phyloP scores from a whole-genome alignment of 2,888 invertebrate species.

The Lithophane semibrunnea region DNA sequence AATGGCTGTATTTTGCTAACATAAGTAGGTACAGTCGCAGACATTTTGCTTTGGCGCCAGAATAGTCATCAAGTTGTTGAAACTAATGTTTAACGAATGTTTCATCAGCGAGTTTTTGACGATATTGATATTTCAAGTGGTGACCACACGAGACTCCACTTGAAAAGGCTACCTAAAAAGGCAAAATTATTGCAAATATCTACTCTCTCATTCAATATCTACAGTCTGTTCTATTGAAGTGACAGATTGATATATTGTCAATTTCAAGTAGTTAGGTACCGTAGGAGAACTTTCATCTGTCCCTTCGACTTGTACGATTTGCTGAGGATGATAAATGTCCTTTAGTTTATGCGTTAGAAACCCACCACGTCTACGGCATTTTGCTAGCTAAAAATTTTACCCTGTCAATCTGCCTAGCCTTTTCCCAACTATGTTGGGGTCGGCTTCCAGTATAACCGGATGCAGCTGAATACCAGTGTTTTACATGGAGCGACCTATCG shows the following conservation, averaged over 20 bases:
- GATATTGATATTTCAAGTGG: conserved; percentile 38
- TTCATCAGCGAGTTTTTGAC: conserved; percentile 25
- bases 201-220: neutral
- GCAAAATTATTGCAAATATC: conserved; percentile 27
- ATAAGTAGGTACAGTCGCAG: neutral
- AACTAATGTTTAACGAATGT: conserved; percentile 17
- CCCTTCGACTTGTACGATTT: neutral
- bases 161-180: conserved; percentile 4
- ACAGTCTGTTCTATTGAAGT: conserved; percentile 10
- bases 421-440: too few species aligned
- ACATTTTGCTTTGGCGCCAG: conserved; percentile 24
- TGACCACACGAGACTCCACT: conserved; percentile 44
- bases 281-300: conserved; percentile 10
- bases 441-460: too few species aligned
- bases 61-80: conserved; percentile 20
- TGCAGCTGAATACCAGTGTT: too few species aligned
- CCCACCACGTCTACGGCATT: too few species aligned
- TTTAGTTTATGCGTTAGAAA: neutral
- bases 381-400: too few species aligned
- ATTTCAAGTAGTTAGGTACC: conserved; percentile 20
- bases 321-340: neutral
- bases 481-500: too few species aligned
- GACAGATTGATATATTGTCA: conserved; percentile 44
- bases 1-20: neutral
- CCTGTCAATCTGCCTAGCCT: too few species aligned